These are phyloP conservation scores for Macrostomum lignano DNA, from an alignment of 1,140 invertebrate genomes.

Conservation along the genomic window DNA sequence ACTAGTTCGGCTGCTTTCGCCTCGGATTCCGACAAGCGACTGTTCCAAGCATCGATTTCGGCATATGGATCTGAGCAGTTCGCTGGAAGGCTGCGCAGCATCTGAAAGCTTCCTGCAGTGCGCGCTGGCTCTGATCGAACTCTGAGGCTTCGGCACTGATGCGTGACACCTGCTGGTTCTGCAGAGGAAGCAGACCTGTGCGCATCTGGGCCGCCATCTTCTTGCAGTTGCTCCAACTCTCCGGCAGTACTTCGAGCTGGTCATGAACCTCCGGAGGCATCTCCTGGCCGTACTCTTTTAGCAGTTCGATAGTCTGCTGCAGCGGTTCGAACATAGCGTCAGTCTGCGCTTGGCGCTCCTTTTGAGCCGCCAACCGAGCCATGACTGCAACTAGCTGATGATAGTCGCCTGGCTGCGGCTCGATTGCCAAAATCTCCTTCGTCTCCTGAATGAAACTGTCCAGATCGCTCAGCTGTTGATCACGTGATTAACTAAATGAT, in stretches of 20 bases:
- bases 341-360: slow-evolving; percentile 27
- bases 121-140: slow-evolving; percentile 52
- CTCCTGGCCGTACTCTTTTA: slow-evolving; percentile 31
- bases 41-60: too few relatives aligned
- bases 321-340: slow-evolving; percentile 71
- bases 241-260: slow-evolving; percentile 37
- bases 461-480: slow-evolving; percentile 33
- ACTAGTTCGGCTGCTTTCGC: too few relatives aligned
- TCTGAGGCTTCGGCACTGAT: slow-evolving; percentile 52
- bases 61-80: too few relatives aligned
- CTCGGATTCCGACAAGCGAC: too few relatives aligned
- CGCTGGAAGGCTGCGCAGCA: too few relatives aligned
- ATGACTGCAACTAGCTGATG: slow-evolving; percentile 29
- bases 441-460: slow-evolving; percentile 34
- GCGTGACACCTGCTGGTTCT: slow-evolving; percentile 65
- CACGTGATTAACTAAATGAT: slow-evolving; percentile 59
- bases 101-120: slow-evolving; percentile 67
- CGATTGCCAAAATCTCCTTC: slow-evolving; percentile 35
- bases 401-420: slow-evolving; percentile 30
- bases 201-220: slow-evolving; percentile 62
- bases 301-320: slow-evolving; percentile 34
- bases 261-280: slow-evolving; percentile 30
- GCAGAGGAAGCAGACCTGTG: slow-evolving; percentile 66
- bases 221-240: slow-evolving; percentile 77
- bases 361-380: slow-evolving; percentile 29